Evolutionary conservation across 1,140 invertebrate genomes (phyloP).

Genomic region (Steinernema feltiae): DNA sequence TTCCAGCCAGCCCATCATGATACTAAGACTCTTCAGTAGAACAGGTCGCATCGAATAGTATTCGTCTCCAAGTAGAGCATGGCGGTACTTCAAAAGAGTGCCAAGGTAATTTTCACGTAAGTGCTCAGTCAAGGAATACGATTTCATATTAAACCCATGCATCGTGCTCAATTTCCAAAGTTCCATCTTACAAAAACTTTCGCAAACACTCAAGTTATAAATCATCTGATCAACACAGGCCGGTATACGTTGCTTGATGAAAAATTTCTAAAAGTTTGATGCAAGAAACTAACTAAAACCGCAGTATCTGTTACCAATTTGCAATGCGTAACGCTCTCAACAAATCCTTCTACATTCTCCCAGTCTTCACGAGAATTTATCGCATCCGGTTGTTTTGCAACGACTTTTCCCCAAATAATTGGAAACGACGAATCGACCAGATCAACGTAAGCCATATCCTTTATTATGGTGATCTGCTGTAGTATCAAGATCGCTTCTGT

Average conservation of each 20-base stretch:
- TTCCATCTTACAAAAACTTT: neutral
- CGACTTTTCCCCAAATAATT: too few relatives aligned
- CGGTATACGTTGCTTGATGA: neutral
- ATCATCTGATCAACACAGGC: neutral
- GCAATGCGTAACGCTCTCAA: neutral
- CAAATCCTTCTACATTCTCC: too few relatives aligned
- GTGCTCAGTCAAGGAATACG: conserved; percentile 13
- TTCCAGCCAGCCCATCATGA: conserved; percentile 14
- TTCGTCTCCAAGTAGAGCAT: neutral
- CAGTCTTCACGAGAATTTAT: too few relatives aligned
- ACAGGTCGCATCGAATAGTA: conserved; percentile 1
- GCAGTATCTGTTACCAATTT: neutral
- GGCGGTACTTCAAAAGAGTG: conserved; percentile 16
- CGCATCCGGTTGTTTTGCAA: too few relatives aligned
- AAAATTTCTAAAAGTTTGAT: neutral
- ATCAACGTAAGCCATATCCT: too few relatives aligned
- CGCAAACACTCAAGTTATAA: neutral
- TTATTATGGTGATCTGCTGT: too few relatives aligned
- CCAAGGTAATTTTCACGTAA: conserved; percentile 21
- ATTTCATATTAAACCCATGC: conserved; percentile 12
- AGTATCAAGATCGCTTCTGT: too few relatives aligned
- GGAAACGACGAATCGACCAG: too few relatives aligned
- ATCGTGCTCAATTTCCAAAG: neutral
- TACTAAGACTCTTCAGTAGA: neutral
- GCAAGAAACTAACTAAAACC: neutral